A percentile compares a stretch with the other conserved stretches of the same genome.
Conservation (phyloP, 2,797 vertebrate genomes). For the Thaleichthys pacificus region DNA sequence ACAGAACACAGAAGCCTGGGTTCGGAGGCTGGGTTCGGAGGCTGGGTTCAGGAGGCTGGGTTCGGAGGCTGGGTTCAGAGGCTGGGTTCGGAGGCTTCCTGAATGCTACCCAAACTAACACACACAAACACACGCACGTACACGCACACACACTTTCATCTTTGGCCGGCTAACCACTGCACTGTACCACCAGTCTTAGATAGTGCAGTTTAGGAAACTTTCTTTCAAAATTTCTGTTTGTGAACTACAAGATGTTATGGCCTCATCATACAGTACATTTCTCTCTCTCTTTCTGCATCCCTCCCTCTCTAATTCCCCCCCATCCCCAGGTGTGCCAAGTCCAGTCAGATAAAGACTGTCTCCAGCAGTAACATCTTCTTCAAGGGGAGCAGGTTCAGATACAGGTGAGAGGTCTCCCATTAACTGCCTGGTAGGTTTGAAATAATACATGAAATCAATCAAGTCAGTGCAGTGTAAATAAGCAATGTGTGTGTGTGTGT, state of each 20-base stretch:
- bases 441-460: too few relatives aligned
- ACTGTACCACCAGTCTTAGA: neutral
- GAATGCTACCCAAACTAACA: too few relatives aligned
- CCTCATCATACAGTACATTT: too few relatives aligned
- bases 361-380: slow-evolving; percentile 99
- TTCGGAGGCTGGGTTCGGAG: too few relatives aligned
- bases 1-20: too few relatives aligned
- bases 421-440: too few relatives aligned
- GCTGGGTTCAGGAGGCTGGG: too few relatives aligned
- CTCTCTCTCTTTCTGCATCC: slow-evolving; percentile 11
- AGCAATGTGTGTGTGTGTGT: neutral
- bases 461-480: neutral
- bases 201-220: slow-evolving; percentile 8
- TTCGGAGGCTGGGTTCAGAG: too few relatives aligned
- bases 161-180: neutral
- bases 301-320: slow-evolving; percentile 4
- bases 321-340: slow-evolving; percentile 89
- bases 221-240: too few relatives aligned
- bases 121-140: too few relatives aligned
- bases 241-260: neutral
- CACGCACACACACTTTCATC: neutral
- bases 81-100: too few relatives aligned
- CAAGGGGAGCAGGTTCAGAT: slow-evolving; percentile 97
- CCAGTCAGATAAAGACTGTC: slow-evolving; percentile 97
- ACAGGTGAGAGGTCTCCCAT: slow-evolving; percentile 78